Percentiles rank a stretch among this genome's conserved stretches.
These are phyloP conservation scores for Morbakka virulenta DNA, from an alignment of 30 jellyfish, hydroid and myxozoan species.

Conservation along the genomic window DNA sequence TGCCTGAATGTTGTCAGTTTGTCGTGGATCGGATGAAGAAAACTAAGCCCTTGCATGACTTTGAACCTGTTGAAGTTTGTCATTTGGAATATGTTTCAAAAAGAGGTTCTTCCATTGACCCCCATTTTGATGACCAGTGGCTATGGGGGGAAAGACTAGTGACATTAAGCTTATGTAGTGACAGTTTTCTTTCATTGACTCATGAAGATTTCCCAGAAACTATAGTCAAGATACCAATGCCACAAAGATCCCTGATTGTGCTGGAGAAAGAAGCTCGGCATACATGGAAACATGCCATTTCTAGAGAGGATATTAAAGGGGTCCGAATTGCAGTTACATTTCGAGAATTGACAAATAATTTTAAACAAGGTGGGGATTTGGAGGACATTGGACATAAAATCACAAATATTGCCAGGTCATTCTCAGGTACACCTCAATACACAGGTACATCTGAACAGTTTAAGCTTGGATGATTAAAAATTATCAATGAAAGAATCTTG, in stretches of 20 bases:
- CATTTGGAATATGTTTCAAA: conserved; percentile 73
- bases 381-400: conserved; percentile 44
- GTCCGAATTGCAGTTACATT: conserved; percentile 84
- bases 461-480: too few species aligned
- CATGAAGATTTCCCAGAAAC: conserved; percentile 15
- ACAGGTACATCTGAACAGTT: too few species aligned
- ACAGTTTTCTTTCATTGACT: conserved; percentile 62
- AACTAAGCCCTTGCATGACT: conserved; percentile 11
- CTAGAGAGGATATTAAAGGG: conserved; percentile 40
- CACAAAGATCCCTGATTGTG: conserved; percentile 67
- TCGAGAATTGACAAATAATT: conserved; percentile 72
- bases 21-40: conserved; percentile 37
- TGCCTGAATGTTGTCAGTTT: conserved; percentile 59
- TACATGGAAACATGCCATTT: conserved; percentile 81
- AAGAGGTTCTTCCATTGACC: conserved; percentile 97
- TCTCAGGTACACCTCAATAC: conserved; percentile 68
- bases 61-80: conserved; percentile 92
- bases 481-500: too few species aligned
- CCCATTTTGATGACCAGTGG: conserved; percentile 97
- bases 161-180: conserved; percentile 61
- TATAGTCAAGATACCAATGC: conserved; percentile 73
- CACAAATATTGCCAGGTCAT: conserved; percentile 45
- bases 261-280: conserved; percentile 77
- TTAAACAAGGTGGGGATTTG: conserved; percentile 21
- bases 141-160: conserved; percentile 98